These are phyloP conservation scores for Chascanopsetta lugubris DNA, from an alignment of 2,113 vertebrate species.

Conservation along the genomic window DNA sequence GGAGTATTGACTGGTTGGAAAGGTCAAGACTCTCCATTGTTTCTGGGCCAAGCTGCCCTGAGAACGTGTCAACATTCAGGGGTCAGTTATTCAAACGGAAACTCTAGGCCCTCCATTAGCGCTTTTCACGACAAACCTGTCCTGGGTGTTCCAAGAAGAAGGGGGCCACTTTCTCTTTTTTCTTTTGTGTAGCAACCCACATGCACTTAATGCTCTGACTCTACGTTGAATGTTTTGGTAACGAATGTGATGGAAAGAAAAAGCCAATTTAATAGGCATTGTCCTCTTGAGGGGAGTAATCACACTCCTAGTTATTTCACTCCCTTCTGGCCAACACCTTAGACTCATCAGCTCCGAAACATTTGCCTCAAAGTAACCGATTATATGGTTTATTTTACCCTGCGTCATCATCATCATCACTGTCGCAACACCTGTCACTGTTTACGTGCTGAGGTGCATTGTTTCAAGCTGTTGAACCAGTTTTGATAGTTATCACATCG, in stretches of 20 bases:
- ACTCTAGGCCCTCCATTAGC: not conserved
- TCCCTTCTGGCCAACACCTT: not conserved
- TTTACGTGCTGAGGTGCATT: conserved; percentile 2
- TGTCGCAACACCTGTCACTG: conserved; percentile 3
- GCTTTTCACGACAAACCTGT: not conserved
- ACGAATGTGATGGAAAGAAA: conserved; percentile 4
- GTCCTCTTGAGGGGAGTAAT: not conserved
- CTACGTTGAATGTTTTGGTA: conserved; percentile 19
- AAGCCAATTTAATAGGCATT: conserved; percentile 50
- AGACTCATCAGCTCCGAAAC: not conserved
- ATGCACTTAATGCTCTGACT: not conserved
- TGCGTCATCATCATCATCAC: too few species aligned
- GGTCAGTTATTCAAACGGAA: not conserved
- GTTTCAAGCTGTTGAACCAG: conserved; percentile 44
- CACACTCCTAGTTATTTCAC: not conserved
- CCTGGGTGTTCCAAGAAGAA: not conserved
- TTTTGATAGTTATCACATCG: conserved; percentile 19
- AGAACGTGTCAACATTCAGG: not conserved
- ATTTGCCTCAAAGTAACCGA: not conserved
- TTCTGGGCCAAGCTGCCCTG: not conserved
- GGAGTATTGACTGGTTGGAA: not conserved
- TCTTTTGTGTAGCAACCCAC: not conserved
- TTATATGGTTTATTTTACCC: not conserved
- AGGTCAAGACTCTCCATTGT: not conserved
- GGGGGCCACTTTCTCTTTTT: conserved; percentile 1